A percentile compares a stretch with the other conserved stretches of the same genome.
Evolutionary conservation across 64 coral and sea anemone species (phyloP).

Genomic region (Pocillopora verrucosa): DNA sequence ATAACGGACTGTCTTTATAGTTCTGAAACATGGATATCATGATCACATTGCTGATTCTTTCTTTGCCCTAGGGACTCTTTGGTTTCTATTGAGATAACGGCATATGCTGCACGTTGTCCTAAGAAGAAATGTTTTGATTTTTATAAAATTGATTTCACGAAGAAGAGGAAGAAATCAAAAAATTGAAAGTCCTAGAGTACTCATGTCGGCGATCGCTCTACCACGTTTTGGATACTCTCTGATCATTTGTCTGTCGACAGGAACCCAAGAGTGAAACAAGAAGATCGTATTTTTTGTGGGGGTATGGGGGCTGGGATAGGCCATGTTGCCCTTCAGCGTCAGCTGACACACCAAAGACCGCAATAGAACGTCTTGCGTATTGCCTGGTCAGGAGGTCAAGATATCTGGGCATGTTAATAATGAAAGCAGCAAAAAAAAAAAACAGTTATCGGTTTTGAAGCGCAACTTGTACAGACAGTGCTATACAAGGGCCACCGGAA

Average conservation of each 20-base stretch:
- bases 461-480: slow-evolving; percentile 13
- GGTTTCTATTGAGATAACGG: too few relatives aligned
- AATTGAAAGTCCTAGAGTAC: too few relatives aligned
- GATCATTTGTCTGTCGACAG: neutral
- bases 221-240: neutral
- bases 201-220: too few relatives aligned
- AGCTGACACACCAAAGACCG: slow-evolving; percentile 1
- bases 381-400: slow-evolving; percentile 29
- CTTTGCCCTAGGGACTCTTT: too few relatives aligned
- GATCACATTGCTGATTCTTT: too few relatives aligned
- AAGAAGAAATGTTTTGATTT: too few relatives aligned
- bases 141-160: too few relatives aligned
- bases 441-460: slow-evolving; percentile 21
- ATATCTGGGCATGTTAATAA: slow-evolving; percentile 29
- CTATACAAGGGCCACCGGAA: slow-evolving; percentile 10
- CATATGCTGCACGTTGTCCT: too few relatives aligned
- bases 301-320: slow-evolving; percentile 5
- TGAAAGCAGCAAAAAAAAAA: slow-evolving; percentile 25
- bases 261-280: slow-evolving; percentile 22
- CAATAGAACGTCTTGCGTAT: slow-evolving; percentile 17
- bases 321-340: slow-evolving; percentile 14
- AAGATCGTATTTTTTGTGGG: too few relatives aligned
- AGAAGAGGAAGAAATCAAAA: too few relatives aligned
- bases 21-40: too few relatives aligned
- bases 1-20: too few relatives aligned